A percentile compares a stretch with the other conserved stretches of the same genome.
These are phyloP conservation scores for Baccha elongata DNA, from an alignment of 2,888 invertebrate genomes.

Conservation along the genomic window DNA sequence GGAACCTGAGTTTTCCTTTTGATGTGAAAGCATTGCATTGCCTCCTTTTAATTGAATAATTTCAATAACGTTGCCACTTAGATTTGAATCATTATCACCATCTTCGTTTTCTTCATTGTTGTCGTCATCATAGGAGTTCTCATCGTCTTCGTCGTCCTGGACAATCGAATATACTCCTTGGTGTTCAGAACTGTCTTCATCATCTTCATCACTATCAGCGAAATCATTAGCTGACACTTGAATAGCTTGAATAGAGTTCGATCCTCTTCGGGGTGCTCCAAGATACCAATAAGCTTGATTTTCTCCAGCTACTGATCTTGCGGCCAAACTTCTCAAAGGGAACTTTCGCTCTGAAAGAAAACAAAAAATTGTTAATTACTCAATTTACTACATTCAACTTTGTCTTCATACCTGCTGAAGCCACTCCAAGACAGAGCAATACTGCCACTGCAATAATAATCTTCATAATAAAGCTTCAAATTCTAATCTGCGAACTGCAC, in stretches of 20 bases:
- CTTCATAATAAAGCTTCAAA: conserved; percentile 38
- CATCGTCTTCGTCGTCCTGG: conserved; percentile 55
- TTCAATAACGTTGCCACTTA: conserved; percentile 27
- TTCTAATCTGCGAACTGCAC: conserved; percentile 1
- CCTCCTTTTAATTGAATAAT: conserved; percentile 69
- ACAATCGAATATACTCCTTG: conserved; percentile 25
- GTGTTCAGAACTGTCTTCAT: conserved; percentile 42
- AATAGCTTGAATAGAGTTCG: conserved; percentile 72
- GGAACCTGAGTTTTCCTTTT: background rate
- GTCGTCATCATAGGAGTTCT: conserved; percentile 62
- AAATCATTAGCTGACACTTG: conserved; percentile 73
- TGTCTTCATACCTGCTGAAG: conserved; percentile 45
- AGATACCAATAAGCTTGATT: conserved; percentile 79
- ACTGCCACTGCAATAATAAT: conserved; percentile 39
- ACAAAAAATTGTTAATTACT: background rate
- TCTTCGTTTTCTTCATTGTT: conserved; percentile 23
- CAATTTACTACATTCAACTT: background rate
- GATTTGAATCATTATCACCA: conserved; percentile 40
- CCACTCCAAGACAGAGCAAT: conserved; percentile 42
- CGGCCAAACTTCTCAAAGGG: conserved; percentile 21
- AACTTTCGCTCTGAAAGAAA: conserved; percentile 45
- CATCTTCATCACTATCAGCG: conserved; percentile 75
- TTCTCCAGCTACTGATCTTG: conserved; percentile 6
- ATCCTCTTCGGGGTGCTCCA: conserved; percentile 76
- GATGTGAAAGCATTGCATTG: conserved; percentile 79